Conservation (phyloP, 2,797 vertebrate species). For the Valencia hispanica region DNA sequence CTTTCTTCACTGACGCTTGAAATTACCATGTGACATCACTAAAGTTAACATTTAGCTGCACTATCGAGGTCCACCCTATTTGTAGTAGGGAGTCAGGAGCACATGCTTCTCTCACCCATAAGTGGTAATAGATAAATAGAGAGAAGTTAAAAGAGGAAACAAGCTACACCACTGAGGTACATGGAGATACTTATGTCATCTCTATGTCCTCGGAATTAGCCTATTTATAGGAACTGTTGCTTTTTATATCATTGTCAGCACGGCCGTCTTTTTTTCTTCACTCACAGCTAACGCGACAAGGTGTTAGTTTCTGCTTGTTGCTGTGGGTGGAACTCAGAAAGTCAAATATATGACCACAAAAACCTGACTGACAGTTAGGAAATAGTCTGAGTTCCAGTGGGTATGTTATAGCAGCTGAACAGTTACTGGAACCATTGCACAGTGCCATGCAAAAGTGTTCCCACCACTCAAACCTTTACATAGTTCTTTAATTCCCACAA, state of each 20-base stretch:
- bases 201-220: conserved; percentile 40
- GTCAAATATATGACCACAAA: conserved; percentile 48
- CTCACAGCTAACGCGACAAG: conserved; percentile 41
- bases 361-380: conserved; percentile 43
- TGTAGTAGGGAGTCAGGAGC: conserved; percentile 37
- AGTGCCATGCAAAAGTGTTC: background rate
- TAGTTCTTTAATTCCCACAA: background rate
- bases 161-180: conserved; percentile 43
- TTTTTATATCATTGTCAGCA: conserved; percentile 71
- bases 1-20: background rate
- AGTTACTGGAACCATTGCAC: conserved; percentile 6
- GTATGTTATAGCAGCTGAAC: conserved; percentile 2
- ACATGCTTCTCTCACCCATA: conserved; percentile 41
- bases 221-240: conserved; percentile 76
- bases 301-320: conserved; percentile 54
- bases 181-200: conserved; percentile 71
- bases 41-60: conserved; percentile 20
- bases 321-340: conserved; percentile 50
- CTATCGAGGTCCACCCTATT: conserved; percentile 25
- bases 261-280: conserved; percentile 63
- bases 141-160: conserved; percentile 67
- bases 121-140: conserved; percentile 63
- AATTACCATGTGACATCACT: background rate
- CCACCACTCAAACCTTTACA: background rate
- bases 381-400: conserved; percentile 1